Base-by-base conservation (phyloP, 1,140 invertebrate species). In the Trichogramma pretiosum region DNA sequence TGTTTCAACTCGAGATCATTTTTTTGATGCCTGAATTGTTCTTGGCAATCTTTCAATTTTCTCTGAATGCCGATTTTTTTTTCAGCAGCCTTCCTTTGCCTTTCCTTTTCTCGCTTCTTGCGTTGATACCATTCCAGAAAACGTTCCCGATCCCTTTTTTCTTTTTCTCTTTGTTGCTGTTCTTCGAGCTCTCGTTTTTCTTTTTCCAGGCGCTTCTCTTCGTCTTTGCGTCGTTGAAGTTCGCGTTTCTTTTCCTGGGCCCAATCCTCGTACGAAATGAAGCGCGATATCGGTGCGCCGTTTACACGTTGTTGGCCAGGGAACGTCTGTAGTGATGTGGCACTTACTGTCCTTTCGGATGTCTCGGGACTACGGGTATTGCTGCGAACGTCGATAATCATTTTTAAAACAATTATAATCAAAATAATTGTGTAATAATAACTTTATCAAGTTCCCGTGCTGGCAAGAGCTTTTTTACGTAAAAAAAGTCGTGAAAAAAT, bases 261-360 rank as follows among this genome's bases (percentile, higher is more conserved):
- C 68, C 68, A 70, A 16, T 68, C 57, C 18, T 58, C 56, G 45
- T 62, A 57, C 10, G 60, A 55, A 5, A 58, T 54, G 32, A 52
- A 48, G 8, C 50, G 49, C 3, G 2, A 3, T 7, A 39, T 16
- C 0, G 17, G 18, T 1, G 26, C 18, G 3, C 44, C 48, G 10
- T 40, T 41, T 7, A 45, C 9, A 10, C 41, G 19, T 17, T 19
- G 34, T 1, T 16, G 24, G 3, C 35, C 50, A 0, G n/a, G 30
- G 3, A 37, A 3, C 1, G 41, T 39, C 3, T 21, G 10, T 19
- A 33, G n/a, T 0, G 41, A 38, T 2, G 18, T 36, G 3, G 21
- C 23, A 2, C 36, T 34, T 18, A 9, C 19, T n/a, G n/a, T n/a
- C n/a, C n/a, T n/a, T n/a, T n/a, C n/a, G n/a, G n/a, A n/a, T n/a